Evolutionary conservation across 2,888 invertebrate species (phyloP).

Genomic region (Hypselothyrea guttata): DNA sequence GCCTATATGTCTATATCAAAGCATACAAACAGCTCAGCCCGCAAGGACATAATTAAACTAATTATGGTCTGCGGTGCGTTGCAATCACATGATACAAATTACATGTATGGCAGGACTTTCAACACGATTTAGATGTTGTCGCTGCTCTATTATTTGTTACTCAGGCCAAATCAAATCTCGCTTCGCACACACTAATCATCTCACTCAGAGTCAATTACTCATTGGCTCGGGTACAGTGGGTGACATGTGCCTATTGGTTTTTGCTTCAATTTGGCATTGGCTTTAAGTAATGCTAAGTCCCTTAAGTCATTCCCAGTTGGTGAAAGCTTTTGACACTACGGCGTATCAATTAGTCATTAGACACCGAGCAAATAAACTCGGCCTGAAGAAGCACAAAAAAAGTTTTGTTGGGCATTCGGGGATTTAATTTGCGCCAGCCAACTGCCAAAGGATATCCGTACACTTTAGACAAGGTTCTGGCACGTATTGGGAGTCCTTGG

Average conservation of each 20-base stretch:
- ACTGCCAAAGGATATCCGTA: constrained; percentile 1
- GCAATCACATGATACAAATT: not conserved
- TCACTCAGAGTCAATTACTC: constrained; percentile 41
- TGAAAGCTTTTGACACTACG: constrained; percentile 38
- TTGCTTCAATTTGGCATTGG: constrained; percentile 25
- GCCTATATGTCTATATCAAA: too few species aligned
- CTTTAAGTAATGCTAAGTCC: constrained; percentile 29
- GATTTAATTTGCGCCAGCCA: constrained; percentile 28
- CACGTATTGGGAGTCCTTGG: constrained; percentile 27
- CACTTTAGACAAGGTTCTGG: constrained; percentile 4
- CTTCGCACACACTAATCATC: not conserved
- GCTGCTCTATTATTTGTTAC: not conserved
- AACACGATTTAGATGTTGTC: constrained; percentile 7
- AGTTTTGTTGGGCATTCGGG: constrained; percentile 22
- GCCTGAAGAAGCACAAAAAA: constrained; percentile 8
- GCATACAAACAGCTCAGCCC: too few species aligned
- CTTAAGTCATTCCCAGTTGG: constrained; percentile 15
- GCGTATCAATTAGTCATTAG: constrained; percentile 55
- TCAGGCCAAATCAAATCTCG: too few species aligned
- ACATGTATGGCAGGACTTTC: not conserved
- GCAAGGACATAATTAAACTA: not conserved
- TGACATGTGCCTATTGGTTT: constrained; percentile 54
- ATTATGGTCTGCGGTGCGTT: not conserved
- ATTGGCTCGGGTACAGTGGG: constrained; percentile 47
- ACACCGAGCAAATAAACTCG: constrained; percentile 32